Conservation (phyloP, 92 coral and sea anemone species). For the Paramuricea clavata region DNA sequence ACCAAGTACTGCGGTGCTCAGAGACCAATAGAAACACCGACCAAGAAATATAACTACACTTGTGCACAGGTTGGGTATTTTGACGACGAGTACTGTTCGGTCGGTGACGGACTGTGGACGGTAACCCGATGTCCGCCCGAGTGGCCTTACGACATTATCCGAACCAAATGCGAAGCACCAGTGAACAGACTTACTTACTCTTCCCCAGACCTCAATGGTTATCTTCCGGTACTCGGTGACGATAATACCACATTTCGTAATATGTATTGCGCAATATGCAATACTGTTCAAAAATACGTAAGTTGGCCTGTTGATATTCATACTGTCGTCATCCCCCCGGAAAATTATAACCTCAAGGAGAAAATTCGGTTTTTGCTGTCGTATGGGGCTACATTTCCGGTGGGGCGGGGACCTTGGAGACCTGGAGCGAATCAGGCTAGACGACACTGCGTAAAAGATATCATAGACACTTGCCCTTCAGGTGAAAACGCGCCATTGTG, state of each 20-base stretch:
- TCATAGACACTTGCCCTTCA: not conserved
- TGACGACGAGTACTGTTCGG: not conserved
- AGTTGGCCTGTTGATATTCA: constrained; percentile 30
- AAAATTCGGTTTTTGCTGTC: constrained; percentile 2
- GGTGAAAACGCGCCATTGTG: not conserved
- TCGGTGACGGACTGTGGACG: constrained; percentile 49
- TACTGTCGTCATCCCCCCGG: constrained; percentile 19
- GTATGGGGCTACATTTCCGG: not conserved
- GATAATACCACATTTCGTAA: constrained; percentile 46
- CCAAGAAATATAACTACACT: constrained; percentile 23
- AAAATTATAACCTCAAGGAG: constrained; percentile 29
- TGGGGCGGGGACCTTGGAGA: not conserved
- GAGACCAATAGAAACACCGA: not conserved
- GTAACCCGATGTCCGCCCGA: constrained; percentile 48
- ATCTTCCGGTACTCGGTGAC: constrained; percentile 29
- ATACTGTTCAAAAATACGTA: constrained; percentile 6
- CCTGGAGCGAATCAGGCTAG: constrained; percentile 32
- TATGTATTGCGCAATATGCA: constrained; percentile 55
- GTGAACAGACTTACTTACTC: not conserved
- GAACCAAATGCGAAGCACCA: constrained; percentile 51
- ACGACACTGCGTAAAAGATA: constrained; percentile 23
- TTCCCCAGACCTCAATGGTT: not conserved
- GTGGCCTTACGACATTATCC: constrained; percentile 42
- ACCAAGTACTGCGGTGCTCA: constrained; percentile 36
- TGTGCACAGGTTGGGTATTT: constrained; percentile 20